A percentile compares a stretch with the other conserved stretches of the same genome.
Conservation (phyloP, 1,140 invertebrate species). For the Nixonia krombeini region DNA sequence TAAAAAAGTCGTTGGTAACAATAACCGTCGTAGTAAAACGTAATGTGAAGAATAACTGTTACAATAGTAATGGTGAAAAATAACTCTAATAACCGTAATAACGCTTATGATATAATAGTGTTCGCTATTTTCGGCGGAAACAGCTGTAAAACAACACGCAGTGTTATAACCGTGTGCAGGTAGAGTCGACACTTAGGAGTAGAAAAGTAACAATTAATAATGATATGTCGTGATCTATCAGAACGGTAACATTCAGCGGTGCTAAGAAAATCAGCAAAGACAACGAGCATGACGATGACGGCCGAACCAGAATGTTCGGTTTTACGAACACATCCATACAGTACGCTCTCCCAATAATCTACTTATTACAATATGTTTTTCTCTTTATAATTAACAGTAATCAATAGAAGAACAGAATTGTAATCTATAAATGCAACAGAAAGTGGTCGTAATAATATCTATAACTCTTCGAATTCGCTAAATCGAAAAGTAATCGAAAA, state of each 20-base stretch:
- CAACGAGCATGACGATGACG: slow-evolving; percentile 47
- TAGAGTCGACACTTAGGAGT: slow-evolving; percentile 46
- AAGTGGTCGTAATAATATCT: no score
- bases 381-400: slow-evolving; percentile 6
- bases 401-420: no score
- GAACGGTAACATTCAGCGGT: slow-evolving; percentile 34
- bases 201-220: slow-evolving; percentile 48
- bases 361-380: not conserved
- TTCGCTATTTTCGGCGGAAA: slow-evolving; percentile 34
- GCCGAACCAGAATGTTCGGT: slow-evolving; percentile 4
- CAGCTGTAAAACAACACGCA: slow-evolving; percentile 32
- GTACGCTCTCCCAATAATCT: not conserved
- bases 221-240: slow-evolving; percentile 51
- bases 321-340: not conserved
- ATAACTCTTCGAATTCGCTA: not conserved
- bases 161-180: slow-evolving; percentile 39
- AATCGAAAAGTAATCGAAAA: not conserved
- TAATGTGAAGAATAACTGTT: slow-evolving; percentile 32
- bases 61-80: slow-evolving; percentile 29
- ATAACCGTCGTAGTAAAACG: no score
- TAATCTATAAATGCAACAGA: no score
- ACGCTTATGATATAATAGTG: slow-evolving; percentile 42
- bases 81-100: slow-evolving; percentile 26
- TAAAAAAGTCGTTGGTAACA: no score
- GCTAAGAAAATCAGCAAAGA: slow-evolving; percentile 38